phyloP scores from a whole-genome alignment of 2,113 vertebrate genomes.

The Oriolus oriolus region DNA sequence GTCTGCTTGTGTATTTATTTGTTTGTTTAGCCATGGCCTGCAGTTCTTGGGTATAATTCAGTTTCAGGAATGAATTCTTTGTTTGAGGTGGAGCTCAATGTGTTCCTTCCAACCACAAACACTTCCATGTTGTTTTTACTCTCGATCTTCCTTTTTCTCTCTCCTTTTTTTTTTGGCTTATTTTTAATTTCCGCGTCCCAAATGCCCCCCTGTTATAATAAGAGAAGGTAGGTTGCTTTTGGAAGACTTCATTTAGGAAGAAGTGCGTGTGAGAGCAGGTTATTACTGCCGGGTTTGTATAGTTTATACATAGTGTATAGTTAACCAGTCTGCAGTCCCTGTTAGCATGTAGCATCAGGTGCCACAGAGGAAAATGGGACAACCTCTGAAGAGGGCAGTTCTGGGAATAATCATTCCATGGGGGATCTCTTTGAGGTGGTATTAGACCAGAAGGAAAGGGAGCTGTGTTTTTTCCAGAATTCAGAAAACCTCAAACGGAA shows the following conservation, averaged over 20 bases:
- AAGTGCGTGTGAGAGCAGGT: not conserved
- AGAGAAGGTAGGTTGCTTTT: not conserved
- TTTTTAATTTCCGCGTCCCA: not conserved
- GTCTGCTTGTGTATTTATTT: not conserved
- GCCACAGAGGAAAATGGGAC: not conserved
- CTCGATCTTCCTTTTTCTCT: not conserved
- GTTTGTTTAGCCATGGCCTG: not conserved
- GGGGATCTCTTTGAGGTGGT: not conserved
- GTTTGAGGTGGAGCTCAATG: not conserved
- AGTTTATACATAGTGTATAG: not conserved
- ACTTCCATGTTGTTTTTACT: not conserved
- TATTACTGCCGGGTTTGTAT: not conserved
- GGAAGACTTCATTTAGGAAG: not conserved
- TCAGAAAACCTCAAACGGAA: not conserved
- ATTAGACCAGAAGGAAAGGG: not conserved
- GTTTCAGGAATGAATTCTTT: not conserved
- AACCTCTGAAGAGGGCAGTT: not conserved
- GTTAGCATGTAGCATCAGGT: not conserved
- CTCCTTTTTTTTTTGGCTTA: fast-evolving
- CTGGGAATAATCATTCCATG: fast-evolving
- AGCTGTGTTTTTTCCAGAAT: not conserved
- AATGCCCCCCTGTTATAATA: not conserved
- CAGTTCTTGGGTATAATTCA: not conserved
- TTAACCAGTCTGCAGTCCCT: not conserved
- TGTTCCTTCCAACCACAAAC: not conserved